These are phyloP conservation scores for Actinostola sp. DNA, from an alignment of 92 coral and sea anemone genomes.

Conservation along the genomic window DNA sequence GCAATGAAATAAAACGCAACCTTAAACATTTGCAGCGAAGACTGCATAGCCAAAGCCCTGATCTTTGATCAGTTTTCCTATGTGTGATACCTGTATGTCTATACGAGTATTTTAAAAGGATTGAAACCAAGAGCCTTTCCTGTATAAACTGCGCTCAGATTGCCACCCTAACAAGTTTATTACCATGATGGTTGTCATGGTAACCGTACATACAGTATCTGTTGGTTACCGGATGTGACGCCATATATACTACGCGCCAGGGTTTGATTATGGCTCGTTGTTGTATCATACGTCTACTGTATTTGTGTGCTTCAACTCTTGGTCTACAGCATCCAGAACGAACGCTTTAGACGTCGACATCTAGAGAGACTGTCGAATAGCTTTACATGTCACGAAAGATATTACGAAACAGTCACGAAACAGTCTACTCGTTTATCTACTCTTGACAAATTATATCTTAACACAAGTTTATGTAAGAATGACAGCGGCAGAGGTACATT, in stretches of 20 bases:
- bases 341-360: conserved; percentile 28
- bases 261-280: conserved; percentile 35
- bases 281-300: conserved; percentile 43
- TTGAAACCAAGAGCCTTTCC: background rate
- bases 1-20: conserved; percentile 4
- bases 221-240: conserved; percentile 43
- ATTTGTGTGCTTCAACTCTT: conserved; percentile 35
- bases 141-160: background rate
- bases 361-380: background rate
- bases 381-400: too few species aligned
- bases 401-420: too few species aligned
- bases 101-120: conserved; percentile 7
- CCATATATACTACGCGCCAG: conserved; percentile 9
- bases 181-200: conserved; percentile 35
- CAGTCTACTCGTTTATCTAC: too few species aligned
- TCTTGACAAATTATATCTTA: too few species aligned
- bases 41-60: too few species aligned
- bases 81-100: conserved; percentile 9
- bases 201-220: conserved; percentile 26
- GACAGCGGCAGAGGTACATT: too few species aligned
- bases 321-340: conserved; percentile 38
- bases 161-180: conserved; percentile 17
- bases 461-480: too few species aligned
- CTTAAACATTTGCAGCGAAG: conserved; percentile 15
- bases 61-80: too few species aligned